Evolutionary conservation across 2,113 vertebrate species (phyloP).

Genomic region (Microcebus tavaratra): DNA sequence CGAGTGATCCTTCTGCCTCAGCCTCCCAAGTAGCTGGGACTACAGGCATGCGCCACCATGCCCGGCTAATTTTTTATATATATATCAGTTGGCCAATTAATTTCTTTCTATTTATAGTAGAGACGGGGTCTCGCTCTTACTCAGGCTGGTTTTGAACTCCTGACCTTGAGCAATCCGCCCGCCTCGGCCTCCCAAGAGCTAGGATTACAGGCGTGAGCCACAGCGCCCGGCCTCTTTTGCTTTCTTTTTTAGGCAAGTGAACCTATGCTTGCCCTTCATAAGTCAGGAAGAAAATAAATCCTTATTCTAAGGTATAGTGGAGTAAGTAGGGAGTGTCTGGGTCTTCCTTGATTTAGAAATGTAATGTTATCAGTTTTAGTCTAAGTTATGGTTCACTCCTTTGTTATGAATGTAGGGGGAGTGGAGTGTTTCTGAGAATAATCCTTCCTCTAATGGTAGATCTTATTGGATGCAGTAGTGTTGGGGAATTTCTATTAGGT

Average conservation of each 20-base stretch:
- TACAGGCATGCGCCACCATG: no score
- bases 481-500: neutral
- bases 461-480: neutral
- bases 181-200: no score
- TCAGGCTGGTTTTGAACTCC: no score
- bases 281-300: neutral
- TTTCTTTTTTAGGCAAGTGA: neutral
- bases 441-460: neutral
- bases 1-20: no score
- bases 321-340: neutral
- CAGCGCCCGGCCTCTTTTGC: no score
- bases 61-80: no score
- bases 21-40: no score
- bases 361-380: neutral
- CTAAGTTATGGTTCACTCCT: neutral
- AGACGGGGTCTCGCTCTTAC: no score
- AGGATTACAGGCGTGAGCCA: no score
- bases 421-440: neutral
- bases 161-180: no score
- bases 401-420: neutral
- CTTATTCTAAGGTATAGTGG: neutral
- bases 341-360: constrained; percentile 33
- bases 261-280: neutral
- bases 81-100: no score
- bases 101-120: no score